phyloP scores from a whole-genome alignment of 2,113 vertebrate species.

The Chaetodon trifascialis region DNA sequence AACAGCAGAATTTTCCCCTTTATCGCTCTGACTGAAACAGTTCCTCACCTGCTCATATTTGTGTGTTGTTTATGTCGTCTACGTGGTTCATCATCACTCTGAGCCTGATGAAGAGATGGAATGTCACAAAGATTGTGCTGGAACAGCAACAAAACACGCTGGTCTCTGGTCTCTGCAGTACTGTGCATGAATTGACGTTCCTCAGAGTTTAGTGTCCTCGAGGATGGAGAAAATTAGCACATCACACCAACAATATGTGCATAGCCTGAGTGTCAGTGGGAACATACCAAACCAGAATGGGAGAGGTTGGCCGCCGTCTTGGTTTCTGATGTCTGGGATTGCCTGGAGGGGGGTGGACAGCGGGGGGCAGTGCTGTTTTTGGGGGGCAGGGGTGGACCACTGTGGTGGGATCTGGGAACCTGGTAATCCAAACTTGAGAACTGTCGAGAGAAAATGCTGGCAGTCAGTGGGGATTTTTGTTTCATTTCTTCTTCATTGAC shows the following conservation, averaged over 20 bases:
- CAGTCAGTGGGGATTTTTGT: neutral
- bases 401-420: conserved; percentile 40
- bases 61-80: conserved; percentile 27
- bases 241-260: neutral
- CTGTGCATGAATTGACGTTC: conserved; percentile 13
- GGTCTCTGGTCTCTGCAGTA: neutral
- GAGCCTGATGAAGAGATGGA: conserved; percentile 45
- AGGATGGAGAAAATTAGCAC: conserved; percentile 1
- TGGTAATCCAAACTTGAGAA: conserved; percentile 72
- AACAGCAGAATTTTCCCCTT: neutral
- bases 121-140: conserved; percentile 10
- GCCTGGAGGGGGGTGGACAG: conserved; percentile 25
- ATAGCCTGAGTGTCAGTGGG: neutral
- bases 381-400: conserved; percentile 72
- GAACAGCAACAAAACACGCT: no score
- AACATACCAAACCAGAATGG: conserved; percentile 41
- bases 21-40: neutral
- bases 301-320: conserved; percentile 30
- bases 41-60: conserved; percentile 50
- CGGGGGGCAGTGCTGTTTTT: conserved; percentile 49
- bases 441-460: conserved; percentile 39
- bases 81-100: conserved; percentile 1
- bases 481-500: neutral
- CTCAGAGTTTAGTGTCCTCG: neutral
- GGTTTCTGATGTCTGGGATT: neutral